Conservation (phyloP, 2,113 vertebrate species). For the Pseudonaja textilis region DNA sequence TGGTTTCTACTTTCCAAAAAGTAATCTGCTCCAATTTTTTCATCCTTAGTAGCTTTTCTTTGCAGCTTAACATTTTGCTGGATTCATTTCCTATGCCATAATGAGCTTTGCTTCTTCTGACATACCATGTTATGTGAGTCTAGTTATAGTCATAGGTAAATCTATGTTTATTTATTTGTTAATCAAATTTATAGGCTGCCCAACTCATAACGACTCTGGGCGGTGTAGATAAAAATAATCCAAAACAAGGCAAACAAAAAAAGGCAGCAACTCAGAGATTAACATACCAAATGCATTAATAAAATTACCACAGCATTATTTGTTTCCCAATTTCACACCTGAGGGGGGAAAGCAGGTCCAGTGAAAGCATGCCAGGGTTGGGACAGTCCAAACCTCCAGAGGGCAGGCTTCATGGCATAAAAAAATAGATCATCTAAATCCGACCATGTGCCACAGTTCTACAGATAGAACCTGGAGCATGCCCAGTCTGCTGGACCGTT, state of each 20-base stretch:
- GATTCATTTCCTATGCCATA: background rate
- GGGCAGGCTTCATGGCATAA: background rate
- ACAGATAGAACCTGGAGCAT: background rate
- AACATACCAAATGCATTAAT: background rate
- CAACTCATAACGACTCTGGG: background rate
- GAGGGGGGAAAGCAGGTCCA: background rate
- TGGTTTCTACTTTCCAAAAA: background rate
- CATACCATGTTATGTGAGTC: background rate
- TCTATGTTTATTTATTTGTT: background rate
- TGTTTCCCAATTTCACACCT: background rate
- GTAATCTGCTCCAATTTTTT: background rate
- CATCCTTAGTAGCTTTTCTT: background rate
- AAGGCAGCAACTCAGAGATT: background rate
- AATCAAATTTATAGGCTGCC: background rate
- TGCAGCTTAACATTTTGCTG: background rate
- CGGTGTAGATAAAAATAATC: background rate
- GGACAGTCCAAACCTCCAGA: background rate
- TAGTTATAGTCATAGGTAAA: background rate
- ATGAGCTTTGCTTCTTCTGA: background rate
- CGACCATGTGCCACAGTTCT: background rate
- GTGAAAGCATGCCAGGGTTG: background rate
- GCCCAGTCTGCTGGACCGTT: too few relatives aligned
- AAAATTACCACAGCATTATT: background rate
- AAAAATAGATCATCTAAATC: background rate
- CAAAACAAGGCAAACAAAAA: background rate